A percentile compares a stretch with the other conserved stretches of the same genome.
These are phyloP conservation scores for Danio aesculapii DNA, from an alignment of 2,797 vertebrate genomes.

Conservation along the genomic window DNA sequence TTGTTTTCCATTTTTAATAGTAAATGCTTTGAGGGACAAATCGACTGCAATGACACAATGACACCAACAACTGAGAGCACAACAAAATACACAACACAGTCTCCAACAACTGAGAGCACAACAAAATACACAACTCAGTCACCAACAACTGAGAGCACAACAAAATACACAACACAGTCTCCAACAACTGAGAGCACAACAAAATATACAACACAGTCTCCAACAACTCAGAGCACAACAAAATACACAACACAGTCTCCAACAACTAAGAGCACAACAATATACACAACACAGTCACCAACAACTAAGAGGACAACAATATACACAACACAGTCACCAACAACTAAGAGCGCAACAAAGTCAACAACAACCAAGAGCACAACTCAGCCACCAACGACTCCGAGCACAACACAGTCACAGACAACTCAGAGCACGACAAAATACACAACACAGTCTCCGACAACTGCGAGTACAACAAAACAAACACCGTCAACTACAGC, in stretches of 20 bases:
- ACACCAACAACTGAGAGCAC: neutral
- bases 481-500: neutral
- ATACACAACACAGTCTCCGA: neutral
- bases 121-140: conserved; percentile 2
- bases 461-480: neutral
- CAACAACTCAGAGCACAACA: neutral
- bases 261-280: conserved; percentile 6
- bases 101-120: neutral
- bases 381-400: conserved; percentile 9
- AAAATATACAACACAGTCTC: neutral
- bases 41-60: conserved; percentile 57
- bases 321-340: conserved; percentile 1
- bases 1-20: conserved; percentile 56
- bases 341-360: neutral
- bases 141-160: neutral
- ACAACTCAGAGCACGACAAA: neutral
- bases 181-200: neutral
- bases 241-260: neutral
- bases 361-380: neutral
- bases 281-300: conserved; percentile 5
- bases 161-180: neutral
- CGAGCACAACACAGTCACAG: neutral
- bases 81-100: neutral
- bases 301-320: neutral
- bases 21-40: conserved; percentile 64